Evolutionary conservation across 2,888 invertebrate species (phyloP).

Genomic region (Parnassius glacialis): DNA sequence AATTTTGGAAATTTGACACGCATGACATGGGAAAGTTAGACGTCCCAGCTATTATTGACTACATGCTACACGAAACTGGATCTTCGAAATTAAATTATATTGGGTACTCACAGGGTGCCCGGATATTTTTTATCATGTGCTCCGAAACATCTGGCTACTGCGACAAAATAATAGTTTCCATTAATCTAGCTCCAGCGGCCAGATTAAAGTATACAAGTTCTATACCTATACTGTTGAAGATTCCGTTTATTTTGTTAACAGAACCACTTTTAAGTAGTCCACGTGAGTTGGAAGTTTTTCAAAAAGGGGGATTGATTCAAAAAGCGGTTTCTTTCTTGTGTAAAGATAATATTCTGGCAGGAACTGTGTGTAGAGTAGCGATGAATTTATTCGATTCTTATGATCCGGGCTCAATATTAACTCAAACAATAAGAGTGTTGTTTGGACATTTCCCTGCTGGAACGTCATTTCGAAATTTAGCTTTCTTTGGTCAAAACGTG

Average conservation of each 20-base stretch:
- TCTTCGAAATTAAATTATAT: conserved; percentile 63
- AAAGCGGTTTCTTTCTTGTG: background rate
- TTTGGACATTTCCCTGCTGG: conserved; percentile 59
- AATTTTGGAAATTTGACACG: conserved; percentile 79
- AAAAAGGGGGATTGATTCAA: background rate
- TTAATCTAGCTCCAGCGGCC: conserved; percentile 83
- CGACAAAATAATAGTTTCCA: conserved; percentile 80
- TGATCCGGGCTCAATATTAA: conserved; percentile 47
- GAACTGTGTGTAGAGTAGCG: background rate
- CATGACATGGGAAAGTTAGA: conserved; percentile 89
- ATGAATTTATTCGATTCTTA: background rate
- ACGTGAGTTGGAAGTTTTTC: background rate
- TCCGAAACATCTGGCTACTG: conserved; percentile 79
- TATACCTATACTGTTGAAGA: conserved; percentile 31
- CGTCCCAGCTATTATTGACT: conserved; percentile 82
- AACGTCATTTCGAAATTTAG: conserved; percentile 52
- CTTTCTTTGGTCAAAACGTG: conserved; percentile 56
- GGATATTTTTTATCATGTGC: conserved; percentile 68
- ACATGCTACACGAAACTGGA: conserved; percentile 48
- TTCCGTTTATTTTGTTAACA: background rate
- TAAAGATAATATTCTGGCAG: conserved; percentile 2
- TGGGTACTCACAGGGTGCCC: conserved; percentile 89
- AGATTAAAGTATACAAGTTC: conserved; percentile 66
- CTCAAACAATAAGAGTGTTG: conserved; percentile 43
- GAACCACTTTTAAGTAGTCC: background rate